Evolutionary conservation across 2,888 invertebrate genomes (phyloP), one percentile per base, ranked within the genome.

Genomic region (Tineola bisselliella): DNA sequence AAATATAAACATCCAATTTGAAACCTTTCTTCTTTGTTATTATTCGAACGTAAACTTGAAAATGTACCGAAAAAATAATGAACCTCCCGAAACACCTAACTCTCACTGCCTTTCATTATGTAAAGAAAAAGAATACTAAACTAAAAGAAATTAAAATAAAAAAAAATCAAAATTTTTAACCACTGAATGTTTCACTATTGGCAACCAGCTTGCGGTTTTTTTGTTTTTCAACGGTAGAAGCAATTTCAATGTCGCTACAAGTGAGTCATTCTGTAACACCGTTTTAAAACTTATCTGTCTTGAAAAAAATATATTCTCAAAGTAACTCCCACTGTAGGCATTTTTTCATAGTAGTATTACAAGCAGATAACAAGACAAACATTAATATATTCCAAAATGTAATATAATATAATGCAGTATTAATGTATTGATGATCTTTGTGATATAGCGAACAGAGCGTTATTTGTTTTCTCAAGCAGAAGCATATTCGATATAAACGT

Each of bases 1-100:
- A 57, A 25, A 57, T 43, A 38, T 61, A 17, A 62, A 63, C 44
- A 61, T 17, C 56, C 60, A 30, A 62, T 56, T 61, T 61, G 43
- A 52, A 60, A 18, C 11, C 38, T 61, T 54, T 25, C 25, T 18
- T 54, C 5, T 18, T 25, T 54, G 25, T 18, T 54, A 54, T 48
- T 48, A 48, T 48, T 48, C 15, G 48, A 48, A 48, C 10, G 48
- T 2, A 54, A 54, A 52, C 18, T 8, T 19, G 12, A 54, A 54
- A 54, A 54, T 54, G 10, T 11, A 13, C 6, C 10, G 6, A 48
- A 48, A 54, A 54, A 54, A 54, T 6, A 54, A 1, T n/a, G 25
- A 4, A 25, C 25, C 19, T 19, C 25, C 54, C 48, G 48, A n/a
- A 48, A 18, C 56, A 56, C 56, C 56, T 48, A 30, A 58, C 58